phyloP scores from a whole-genome alignment of 2,888 invertebrate species.

The Harpalus rufipes region DNA sequence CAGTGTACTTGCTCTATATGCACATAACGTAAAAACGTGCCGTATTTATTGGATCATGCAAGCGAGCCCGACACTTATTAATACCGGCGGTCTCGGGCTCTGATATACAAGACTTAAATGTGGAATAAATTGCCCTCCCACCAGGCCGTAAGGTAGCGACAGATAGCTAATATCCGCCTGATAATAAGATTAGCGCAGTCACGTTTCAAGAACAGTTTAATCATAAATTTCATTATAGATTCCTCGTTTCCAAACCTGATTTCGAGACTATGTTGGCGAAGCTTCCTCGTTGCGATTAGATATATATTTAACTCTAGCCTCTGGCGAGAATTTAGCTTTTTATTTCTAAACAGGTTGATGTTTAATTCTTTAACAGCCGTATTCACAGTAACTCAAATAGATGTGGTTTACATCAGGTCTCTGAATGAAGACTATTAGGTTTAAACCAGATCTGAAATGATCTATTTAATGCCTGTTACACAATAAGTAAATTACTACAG shows the following conservation, averaged over 20 bases:
- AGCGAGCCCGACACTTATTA: slow-evolving; percentile 61
- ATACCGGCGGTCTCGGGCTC: slow-evolving; percentile 68
- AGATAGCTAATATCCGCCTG: slow-evolving; percentile 66
- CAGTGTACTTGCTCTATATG: slow-evolving; percentile 18
- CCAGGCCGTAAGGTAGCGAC: slow-evolving; percentile 54
- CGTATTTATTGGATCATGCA: slow-evolving; percentile 63
- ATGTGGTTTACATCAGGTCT: no score
- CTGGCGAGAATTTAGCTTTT: slow-evolving; percentile 21
- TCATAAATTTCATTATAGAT: slow-evolving; percentile 66
- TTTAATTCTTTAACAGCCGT: not conserved
- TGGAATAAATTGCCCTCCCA: slow-evolving; percentile 64
- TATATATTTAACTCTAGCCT: not conserved
- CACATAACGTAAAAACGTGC: slow-evolving; percentile 38
- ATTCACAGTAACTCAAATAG: no score
- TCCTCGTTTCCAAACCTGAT: slow-evolving; percentile 45
- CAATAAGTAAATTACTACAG: no score
- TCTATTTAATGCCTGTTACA: no score
- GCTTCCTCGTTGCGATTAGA: slow-evolving; percentile 13
- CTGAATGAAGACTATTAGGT: no score
- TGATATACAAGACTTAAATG: slow-evolving; percentile 65
- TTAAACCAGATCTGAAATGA: no score
- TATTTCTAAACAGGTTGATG: slow-evolving; percentile 4
- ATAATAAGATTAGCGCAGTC: slow-evolving; percentile 67
- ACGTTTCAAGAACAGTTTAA: slow-evolving; percentile 65
- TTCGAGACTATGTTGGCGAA: slow-evolving; percentile 34